Base-by-base conservation (phyloP, 2,797 vertebrate species). In the Hemitrygon akajei region DNA sequence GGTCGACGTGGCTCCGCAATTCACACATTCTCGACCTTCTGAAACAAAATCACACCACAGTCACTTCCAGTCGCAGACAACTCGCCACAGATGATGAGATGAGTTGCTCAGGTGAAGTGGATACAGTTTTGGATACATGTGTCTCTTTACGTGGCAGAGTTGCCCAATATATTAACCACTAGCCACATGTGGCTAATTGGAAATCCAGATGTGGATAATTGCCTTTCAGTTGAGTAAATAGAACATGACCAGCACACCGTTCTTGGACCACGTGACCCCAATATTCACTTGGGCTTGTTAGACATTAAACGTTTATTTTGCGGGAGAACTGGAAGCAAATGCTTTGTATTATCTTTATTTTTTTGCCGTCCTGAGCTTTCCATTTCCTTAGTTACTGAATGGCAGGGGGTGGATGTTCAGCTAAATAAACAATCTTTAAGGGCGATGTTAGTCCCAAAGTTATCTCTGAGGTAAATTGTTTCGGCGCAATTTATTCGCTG, bases 1-100 rank as follows among this genome's bases (percentile, higher is more conserved):
- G 93, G 99, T 99, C 80, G 98, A 99, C 82, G 99, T 99, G 95
- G 99, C 98, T 86, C 99, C 99, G 20, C 99, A 99, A 97, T 99
- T 99, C 94, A 99, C 99, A 94, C 99, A 99, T 95, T 99, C 99
- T 95, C 99, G 98, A 95, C 99, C 98, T 97, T 99, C 99, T 99
- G 98, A 96, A 95, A 97, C 97, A 96, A 97, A 97, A 91, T 91
- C 89, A 91, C 63, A 91, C 37, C 37, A n/a, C 89, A 47, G 89
- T 91, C 22, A 91, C 89, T 71, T 37, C 37, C 66, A 69, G 66
- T 25, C 89, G 40, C 34, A 47, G 34, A 11, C 10, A n/a, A 86
- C 47, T 27, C 25, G 56, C 47, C 82, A n/a, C 82, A 58, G 25
- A 7, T 86, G 5, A 63, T 60, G 56, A 86, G 56, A 86, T 63